phyloP scores from a whole-genome alignment of 64 coral and sea anemone species.

The Montipora foliosa region DNA sequence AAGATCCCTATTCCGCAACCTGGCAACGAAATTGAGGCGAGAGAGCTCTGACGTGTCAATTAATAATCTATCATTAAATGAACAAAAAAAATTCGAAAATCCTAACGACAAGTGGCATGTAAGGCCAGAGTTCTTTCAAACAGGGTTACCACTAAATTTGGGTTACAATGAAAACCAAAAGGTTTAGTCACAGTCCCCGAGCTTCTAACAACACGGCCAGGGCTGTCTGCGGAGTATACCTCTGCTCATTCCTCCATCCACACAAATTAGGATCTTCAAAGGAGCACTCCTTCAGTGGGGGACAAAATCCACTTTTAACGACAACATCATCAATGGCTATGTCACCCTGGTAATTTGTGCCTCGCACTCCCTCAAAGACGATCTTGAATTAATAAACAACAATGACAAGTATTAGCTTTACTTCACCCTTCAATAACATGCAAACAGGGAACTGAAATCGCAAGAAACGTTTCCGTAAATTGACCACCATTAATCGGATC shows the following conservation, averaged over 20 bases:
- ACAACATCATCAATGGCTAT: conserved; percentile 82
- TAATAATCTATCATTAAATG: too few species aligned
- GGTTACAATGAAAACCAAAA: too few species aligned
- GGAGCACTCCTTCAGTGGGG: conserved; percentile 76
- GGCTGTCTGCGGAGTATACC: neutral
- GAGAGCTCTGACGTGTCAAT: neutral
- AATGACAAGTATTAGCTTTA: neutral
- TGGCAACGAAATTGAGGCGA: neutral
- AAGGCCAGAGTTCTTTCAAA: too few species aligned
- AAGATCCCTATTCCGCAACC: too few species aligned
- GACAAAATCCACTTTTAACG: conserved; percentile 63
- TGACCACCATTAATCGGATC: too few species aligned
- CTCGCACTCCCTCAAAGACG: conserved; percentile 80
- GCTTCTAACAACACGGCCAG: neutral
- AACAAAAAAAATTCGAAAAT: too few species aligned
- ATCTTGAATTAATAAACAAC: conserved; percentile 41
- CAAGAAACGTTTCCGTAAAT: too few species aligned
- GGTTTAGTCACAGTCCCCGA: too few species aligned
- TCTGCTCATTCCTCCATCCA: conserved; percentile 81
- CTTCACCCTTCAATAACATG: too few species aligned
- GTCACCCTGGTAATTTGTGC: conserved; percentile 74
- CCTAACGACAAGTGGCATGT: too few species aligned
- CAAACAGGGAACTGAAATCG: too few species aligned
- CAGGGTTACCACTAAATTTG: too few species aligned
- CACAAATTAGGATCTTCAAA: conserved; percentile 84